These are phyloP conservation scores for Cyanistes caeruleus DNA, from an alignment of 2,113 vertebrate species.

Conservation along the genomic window DNA sequence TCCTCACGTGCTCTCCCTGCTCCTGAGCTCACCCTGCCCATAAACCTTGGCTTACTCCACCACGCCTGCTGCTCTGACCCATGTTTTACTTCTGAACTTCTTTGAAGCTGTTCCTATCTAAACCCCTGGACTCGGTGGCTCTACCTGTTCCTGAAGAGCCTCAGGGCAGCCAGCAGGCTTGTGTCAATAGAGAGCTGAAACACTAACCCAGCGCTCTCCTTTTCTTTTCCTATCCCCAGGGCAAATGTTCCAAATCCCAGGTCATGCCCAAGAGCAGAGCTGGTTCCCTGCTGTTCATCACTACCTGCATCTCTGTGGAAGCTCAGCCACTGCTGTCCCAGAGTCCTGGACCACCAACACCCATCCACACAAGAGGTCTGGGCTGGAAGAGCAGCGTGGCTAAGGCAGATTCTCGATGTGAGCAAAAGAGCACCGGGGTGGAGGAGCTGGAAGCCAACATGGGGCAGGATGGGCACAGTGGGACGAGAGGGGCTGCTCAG, in stretches of 20 bases:
- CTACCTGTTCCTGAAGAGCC: constrained; percentile 26
- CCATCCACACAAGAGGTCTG: background rate
- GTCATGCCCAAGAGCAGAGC: background rate
- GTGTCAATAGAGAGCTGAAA: constrained; percentile 19
- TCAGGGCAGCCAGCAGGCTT: background rate
- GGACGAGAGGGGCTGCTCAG: background rate
- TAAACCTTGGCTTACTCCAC: constrained; percentile 48
- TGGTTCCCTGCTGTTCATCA: background rate
- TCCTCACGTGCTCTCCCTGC: background rate
- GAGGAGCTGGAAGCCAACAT: background rate
- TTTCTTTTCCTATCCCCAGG: background rate
- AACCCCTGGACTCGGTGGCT: background rate
- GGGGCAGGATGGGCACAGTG: rapidly evolving
- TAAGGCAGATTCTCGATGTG: background rate
- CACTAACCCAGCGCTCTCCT: background rate
- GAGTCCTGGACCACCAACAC: background rate
- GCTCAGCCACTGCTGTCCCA: background rate
- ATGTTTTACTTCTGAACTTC: constrained; percentile 3
- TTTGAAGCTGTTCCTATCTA: constrained; percentile 52
- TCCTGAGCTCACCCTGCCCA: constrained; percentile 24
- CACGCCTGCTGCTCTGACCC: constrained; percentile 35
- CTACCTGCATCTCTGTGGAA: background rate
- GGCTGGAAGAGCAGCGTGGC: background rate
- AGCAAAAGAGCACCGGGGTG: background rate
- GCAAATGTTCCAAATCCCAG: background rate